Evolutionary conservation across 1,140 invertebrate genomes (phyloP).

Genomic region (Drosophila melanica): DNA sequence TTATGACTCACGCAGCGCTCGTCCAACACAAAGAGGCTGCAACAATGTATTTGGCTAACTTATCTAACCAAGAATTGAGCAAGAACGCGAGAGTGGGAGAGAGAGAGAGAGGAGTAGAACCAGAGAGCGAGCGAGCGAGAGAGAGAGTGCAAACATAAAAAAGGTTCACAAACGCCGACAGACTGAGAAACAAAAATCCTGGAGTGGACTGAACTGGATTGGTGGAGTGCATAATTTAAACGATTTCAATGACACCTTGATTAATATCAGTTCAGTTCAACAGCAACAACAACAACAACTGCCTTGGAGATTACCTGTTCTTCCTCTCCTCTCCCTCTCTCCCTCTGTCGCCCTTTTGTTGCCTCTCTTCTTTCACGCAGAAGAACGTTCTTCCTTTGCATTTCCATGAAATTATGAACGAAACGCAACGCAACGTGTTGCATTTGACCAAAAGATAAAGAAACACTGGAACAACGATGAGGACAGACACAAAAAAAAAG

Average conservation of each 20-base stretch:
- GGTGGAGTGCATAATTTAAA: conserved; percentile 78
- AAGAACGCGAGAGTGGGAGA: not conserved
- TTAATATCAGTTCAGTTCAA: conserved; percentile 77
- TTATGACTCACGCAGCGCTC: conserved; percentile 67
- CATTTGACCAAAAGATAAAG: conserved; percentile 77
- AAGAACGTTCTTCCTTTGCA: conserved; percentile 11
- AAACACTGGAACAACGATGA: conserved; percentile 31
- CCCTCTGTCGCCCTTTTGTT: conserved; percentile 7
- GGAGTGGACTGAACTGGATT: conserved; percentile 41
- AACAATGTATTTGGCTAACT: conserved; percentile 49
- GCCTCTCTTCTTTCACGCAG: conserved; percentile 3
- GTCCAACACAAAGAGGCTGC: conserved; percentile 45
- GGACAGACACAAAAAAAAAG: conserved; percentile 34
- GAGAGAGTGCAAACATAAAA: conserved; percentile 31
- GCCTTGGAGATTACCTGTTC: conserved; percentile 47
- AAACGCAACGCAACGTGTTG: conserved; percentile 67
- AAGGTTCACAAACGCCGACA: conserved; percentile 73
- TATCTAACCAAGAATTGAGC: conserved; percentile 37
- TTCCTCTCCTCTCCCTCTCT: conserved; percentile 6
- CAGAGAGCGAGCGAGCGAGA: conserved; percentile 6
- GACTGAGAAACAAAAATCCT: conserved; percentile 53
- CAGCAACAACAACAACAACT: conserved; percentile 61
- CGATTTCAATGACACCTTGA: conserved; percentile 84
- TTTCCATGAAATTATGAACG: conserved; percentile 81
- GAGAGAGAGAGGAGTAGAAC: not conserved